Percentiles rank a stretch among this genome's conserved stretches.
Conservation (phyloP, 2,113 vertebrate species). For the Nesoenas mayeri region DNA sequence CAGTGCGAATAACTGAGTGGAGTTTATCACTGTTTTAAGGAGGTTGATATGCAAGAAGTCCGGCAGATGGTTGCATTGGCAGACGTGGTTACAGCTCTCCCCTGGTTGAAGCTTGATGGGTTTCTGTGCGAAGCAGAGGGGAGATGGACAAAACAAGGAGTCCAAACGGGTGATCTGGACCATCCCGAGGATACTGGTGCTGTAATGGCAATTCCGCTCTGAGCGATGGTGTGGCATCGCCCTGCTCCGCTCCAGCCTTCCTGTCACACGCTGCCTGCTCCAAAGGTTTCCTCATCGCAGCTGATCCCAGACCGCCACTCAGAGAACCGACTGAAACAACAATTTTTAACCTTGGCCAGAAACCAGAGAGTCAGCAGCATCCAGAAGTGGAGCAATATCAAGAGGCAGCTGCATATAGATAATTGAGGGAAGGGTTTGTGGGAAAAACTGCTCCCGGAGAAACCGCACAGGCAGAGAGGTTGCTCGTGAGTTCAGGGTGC, state of each 20-base stretch:
- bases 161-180: neutral
- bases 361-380: neutral
- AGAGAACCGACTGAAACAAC: neutral
- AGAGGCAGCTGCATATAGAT: slow-evolving; percentile 17
- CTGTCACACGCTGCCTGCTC: neutral
- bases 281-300: slow-evolving; percentile 10
- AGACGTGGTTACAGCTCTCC: neutral
- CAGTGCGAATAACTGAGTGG: neutral
- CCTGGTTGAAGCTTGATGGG: neutral
- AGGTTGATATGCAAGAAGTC: neutral
- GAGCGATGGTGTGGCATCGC: neutral
- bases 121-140: neutral
- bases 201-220: too few relatives aligned
- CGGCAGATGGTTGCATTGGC: neutral
- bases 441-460: slow-evolving; percentile 40
- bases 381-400: slow-evolving; percentile 20
- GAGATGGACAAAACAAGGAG: rapidly evolving
- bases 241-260: neutral
- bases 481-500: neutral
- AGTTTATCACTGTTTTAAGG: neutral
- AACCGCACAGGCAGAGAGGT: neutral
- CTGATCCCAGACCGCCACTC: neutral
- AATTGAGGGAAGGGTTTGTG: slow-evolving; percentile 44
- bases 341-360: slow-evolving; percentile 58
- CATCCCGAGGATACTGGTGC: neutral